These are phyloP conservation scores for Sigmodon hispidus DNA, from an alignment of 2,113 vertebrate species.

Conservation along the genomic window DNA sequence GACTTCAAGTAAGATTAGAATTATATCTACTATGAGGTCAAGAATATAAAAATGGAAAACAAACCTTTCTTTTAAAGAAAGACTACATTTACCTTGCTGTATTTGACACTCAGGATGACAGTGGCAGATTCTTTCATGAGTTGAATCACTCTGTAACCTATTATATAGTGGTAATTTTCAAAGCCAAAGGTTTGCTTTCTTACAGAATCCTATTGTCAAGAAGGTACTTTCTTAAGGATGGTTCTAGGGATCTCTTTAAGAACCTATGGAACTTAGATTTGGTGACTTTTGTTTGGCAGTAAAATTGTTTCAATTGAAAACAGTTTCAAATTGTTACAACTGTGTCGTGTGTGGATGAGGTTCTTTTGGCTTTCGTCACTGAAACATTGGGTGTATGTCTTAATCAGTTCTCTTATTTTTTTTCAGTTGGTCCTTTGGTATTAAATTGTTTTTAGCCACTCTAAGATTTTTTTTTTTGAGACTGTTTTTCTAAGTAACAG, in stretches of 20 bases:
- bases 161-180: neutral
- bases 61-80: slow-evolving; percentile 2
- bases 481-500: neutral
- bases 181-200: neutral
- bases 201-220: neutral
- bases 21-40: slow-evolving; percentile 57
- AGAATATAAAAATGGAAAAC: slow-evolving; percentile 39
- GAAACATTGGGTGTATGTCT: neutral
- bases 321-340: neutral
- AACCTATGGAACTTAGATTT: neutral
- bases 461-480: neutral
- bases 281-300: neutral
- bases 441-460: neutral
- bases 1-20: slow-evolving; percentile 52
- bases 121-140: neutral
- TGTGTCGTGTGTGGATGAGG: neutral
- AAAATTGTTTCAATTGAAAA: too few relatives aligned
- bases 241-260: neutral
- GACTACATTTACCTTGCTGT: neutral
- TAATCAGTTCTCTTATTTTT: neutral
- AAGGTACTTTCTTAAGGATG: neutral
- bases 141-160: slow-evolving; percentile 26
- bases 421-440: neutral
- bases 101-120: slow-evolving; percentile 24
- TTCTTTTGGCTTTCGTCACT: neutral